Evolutionary conservation across 2,888 invertebrate genomes (phyloP).

Genomic region (Dynastes maya): DNA sequence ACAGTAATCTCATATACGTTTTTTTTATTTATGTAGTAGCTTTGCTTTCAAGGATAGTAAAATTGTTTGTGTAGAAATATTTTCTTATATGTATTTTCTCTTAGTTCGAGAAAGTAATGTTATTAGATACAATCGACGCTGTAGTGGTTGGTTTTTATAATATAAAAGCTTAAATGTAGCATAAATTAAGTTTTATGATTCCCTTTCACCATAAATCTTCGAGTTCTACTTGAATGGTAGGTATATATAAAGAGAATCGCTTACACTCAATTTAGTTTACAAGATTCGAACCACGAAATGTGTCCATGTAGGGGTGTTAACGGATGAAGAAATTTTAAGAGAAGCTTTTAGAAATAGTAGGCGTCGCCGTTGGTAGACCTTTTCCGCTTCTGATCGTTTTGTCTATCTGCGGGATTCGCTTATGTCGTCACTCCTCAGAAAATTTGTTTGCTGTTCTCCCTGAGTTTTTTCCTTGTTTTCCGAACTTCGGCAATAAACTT

Average conservation of each 20-base stretch:
- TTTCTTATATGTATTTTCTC: too few relatives aligned
- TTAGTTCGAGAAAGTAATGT: neutral
- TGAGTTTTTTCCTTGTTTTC: slow-evolving; percentile 22
- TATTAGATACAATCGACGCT: neutral
- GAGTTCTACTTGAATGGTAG: slow-evolving; percentile 36
- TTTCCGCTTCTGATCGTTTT: slow-evolving; percentile 42
- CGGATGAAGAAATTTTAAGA: slow-evolving; percentile 40
- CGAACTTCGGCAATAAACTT: slow-evolving; percentile 33
- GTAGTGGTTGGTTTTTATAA: neutral
- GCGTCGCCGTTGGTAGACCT: slow-evolving; percentile 42
- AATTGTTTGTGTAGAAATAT: too few relatives aligned
- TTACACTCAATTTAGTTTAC: slow-evolving; percentile 46
- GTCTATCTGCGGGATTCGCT: slow-evolving; percentile 42
- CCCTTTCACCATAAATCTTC: slow-evolving; percentile 30
- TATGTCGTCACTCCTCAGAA: slow-evolving; percentile 42
- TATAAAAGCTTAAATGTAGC: neutral
- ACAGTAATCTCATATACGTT: too few relatives aligned
- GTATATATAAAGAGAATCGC: slow-evolving; percentile 43
- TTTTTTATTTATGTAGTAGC: too few relatives aligned
- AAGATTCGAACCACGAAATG: slow-evolving; percentile 39
- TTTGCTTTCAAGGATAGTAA: too few relatives aligned
- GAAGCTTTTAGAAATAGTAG: slow-evolving; percentile 46
- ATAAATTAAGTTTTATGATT: slow-evolving; percentile 39
- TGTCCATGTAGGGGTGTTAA: slow-evolving; percentile 37
- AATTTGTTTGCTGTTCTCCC: slow-evolving; percentile 35